Conservation (phyloP, 2,113 vertebrate species). For the Castor canadensis region DNA sequence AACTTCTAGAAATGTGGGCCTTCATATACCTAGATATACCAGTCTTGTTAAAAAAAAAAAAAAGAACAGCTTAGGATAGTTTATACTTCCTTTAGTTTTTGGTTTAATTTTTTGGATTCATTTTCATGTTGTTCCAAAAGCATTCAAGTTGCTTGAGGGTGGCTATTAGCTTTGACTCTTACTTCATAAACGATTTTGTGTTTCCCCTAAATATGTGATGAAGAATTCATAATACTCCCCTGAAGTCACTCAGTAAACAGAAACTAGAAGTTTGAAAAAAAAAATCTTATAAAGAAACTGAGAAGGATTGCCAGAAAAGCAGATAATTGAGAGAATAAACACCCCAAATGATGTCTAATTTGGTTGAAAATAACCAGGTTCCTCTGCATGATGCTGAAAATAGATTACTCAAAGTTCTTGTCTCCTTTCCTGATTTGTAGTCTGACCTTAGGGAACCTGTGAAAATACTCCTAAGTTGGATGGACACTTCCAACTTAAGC, state of each 20-base stretch:
- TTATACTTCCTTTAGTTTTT: neutral
- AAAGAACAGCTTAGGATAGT: neutral
- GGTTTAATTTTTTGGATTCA: neutral
- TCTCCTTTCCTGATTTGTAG: slow-evolving; percentile 44
- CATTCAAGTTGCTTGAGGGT: neutral
- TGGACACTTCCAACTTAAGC: neutral
- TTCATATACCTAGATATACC: neutral
- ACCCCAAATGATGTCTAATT: slow-evolving; percentile 68
- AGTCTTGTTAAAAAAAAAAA: too few relatives aligned
- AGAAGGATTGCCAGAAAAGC: neutral
- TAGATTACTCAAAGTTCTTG: slow-evolving; percentile 44
- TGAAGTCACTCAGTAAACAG: neutral
- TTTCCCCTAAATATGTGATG: neutral
- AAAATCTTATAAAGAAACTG: slow-evolving; percentile 61
- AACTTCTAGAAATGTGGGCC: neutral
- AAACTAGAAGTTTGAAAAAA: slow-evolving; percentile 35
- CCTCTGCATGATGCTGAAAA: neutral
- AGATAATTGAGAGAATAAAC: slow-evolving; percentile 57
- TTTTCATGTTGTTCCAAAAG: neutral
- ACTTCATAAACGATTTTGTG: neutral
- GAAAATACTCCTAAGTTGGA: slow-evolving; percentile 1
- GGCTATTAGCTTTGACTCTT: neutral
- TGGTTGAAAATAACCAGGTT: slow-evolving; percentile 70
- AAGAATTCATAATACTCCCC: slow-evolving; percentile 19
- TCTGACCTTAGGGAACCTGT: slow-evolving; percentile 36